Evolutionary conservation across 2,888 invertebrate species (phyloP), one percentile per base, ranked within the genome.

Genomic region (Melanargia galathea): DNA sequence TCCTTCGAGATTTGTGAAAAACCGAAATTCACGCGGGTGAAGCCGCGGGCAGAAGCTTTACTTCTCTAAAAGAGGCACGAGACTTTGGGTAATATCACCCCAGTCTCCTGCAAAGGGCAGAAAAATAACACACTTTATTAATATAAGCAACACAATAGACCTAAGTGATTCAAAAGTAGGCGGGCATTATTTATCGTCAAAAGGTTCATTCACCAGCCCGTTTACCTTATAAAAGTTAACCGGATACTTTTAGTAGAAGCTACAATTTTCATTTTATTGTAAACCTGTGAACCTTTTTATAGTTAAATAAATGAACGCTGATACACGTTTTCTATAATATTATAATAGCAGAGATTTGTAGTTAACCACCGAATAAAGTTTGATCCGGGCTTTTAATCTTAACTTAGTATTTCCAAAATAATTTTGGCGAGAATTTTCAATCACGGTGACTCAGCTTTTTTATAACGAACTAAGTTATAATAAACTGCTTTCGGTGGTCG

Each of bases 131-230:
- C 24, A 48, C 48, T 51, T 35, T 52, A 20, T 52, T 52, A 52
- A 52, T 33, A 35, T 20, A 33, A 35, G 18, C 33, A 20, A 13
- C 35, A 52, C 52, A 52, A 52, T 35, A 20, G 52, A 52, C 33
- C 20, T 35, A 33, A 52, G 52, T 52, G 33, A 52, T 52, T 52
- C 20, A 35, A 52, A 35, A 52, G 33, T 35, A 52, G 13, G 52
- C 52, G 13, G 20, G 35, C 52, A 35, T 52, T 52, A 52, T 52
- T 52, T 20, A 52, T 20, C 33, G 18, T 35, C 35, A 35, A 52
- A 52, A 52, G 52, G 52, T 33, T 35, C 16, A 16, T 51, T 33
- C 52, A 35, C 52, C 52, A 52, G 22, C 52, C 35, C 52, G 52
- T 52, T 6, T 52, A 33, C 35, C 52, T 52, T 52, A 33, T 18